These are phyloP conservation scores for Amblyteles armatorius DNA, from an alignment of 2,888 invertebrate species.

Conservation along the genomic window DNA sequence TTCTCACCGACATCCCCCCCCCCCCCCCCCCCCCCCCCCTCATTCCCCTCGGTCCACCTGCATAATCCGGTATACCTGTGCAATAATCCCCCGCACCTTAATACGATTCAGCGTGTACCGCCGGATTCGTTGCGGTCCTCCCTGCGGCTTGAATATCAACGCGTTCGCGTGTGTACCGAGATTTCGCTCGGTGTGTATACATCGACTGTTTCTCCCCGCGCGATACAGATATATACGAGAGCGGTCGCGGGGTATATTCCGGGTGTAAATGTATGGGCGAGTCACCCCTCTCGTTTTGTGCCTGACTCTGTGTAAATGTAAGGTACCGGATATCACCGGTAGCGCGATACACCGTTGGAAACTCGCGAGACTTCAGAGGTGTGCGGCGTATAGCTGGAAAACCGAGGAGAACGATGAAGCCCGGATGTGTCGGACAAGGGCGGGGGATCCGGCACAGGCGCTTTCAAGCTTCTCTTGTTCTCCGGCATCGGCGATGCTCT, in stretches of 20 bases:
- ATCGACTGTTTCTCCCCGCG: neutral
- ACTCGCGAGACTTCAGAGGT: neutral
- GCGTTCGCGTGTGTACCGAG: conserved; percentile 32
- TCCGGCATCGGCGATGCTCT: conserved; percentile 15
- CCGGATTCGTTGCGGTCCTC: conserved; percentile 36
- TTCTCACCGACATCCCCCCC: conserved; percentile 13
- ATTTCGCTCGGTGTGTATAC: conserved; percentile 10
- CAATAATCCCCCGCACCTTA: conserved; percentile 66
- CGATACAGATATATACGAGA: neutral
- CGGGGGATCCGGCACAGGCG: neutral
- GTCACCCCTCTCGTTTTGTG: neutral
- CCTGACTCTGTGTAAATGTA: conserved; percentile 17
- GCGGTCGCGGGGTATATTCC: neutral
- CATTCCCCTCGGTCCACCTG: conserved; percentile 51
- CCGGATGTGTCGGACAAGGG: neutral
- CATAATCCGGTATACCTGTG: conserved; percentile 66
- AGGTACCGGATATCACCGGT: neutral
- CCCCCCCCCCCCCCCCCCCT: too few relatives aligned
- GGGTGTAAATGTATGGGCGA: neutral
- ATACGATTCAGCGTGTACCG: conserved; percentile 63
- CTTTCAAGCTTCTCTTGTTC: conserved; percentile 33
- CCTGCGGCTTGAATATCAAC: conserved; percentile 43
- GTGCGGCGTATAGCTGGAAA: neutral
- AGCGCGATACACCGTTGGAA: neutral
- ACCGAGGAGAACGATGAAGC: conserved; percentile 3